Conservation (phyloP, 2,113 vertebrate genomes). For the Paedocypris sp. region DNA sequence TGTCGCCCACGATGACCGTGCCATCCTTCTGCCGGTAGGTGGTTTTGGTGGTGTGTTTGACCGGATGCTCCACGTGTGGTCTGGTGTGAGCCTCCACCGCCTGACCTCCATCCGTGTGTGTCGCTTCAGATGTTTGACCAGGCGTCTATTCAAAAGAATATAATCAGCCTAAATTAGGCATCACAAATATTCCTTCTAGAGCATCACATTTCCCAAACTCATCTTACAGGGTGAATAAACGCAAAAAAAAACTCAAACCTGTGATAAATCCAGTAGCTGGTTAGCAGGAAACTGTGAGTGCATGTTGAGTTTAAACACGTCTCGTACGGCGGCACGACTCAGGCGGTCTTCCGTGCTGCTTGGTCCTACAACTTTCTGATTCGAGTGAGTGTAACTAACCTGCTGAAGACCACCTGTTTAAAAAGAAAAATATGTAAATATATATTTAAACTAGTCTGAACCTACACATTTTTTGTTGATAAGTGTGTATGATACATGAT, state of each 20-base stretch:
- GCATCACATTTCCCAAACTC: too few species aligned
- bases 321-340: conserved; percentile 72
- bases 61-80: conserved; percentile 50
- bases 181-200: too few species aligned
- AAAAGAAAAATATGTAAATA: not conserved
- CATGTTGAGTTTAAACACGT: conserved; percentile 79
- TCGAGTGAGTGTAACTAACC: conserved; percentile 83
- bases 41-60: conserved; percentile 59
- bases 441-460: not conserved
- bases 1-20: conserved; percentile 73
- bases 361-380: conserved; percentile 84
- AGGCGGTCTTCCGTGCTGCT: conserved; percentile 86
- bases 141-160: too few species aligned
- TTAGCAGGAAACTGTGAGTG: conserved; percentile 90
- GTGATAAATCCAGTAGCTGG: conserved; percentile 52
- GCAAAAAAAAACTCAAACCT: conserved; percentile 56
- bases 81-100: not conserved
- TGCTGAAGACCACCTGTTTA: conserved; percentile 69
- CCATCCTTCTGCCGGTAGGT: conserved; percentile 48
- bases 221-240: not conserved
- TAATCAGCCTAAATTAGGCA: too few species aligned
- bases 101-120: not conserved
- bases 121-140: conserved; percentile 3
- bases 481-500: too few species aligned
- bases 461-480: too few species aligned